Evolutionary conservation across 2,113 vertebrate species (phyloP).

Genomic region (Elgaria multicarinata): DNA sequence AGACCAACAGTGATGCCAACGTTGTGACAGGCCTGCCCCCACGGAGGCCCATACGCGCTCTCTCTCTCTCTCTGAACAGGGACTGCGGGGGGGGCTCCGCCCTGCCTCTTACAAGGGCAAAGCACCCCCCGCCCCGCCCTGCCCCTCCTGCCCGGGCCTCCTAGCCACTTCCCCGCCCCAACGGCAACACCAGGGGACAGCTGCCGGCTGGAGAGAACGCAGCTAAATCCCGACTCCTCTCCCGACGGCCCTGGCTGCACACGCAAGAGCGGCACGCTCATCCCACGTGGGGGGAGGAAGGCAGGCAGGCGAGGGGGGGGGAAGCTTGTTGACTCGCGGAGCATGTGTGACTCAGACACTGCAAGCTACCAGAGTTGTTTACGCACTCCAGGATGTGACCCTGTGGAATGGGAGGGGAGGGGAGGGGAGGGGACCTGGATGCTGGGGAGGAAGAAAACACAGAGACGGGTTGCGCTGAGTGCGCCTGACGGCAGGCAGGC

Average conservation of each 20-base stretch:
- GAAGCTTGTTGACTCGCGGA: not conserved
- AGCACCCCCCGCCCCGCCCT: not conserved
- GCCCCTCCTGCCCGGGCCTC: not conserved
- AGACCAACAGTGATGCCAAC: not conserved
- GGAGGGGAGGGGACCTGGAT: not conserved
- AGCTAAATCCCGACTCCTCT: not conserved
- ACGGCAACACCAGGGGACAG: not conserved
- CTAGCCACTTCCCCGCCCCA: not conserved
- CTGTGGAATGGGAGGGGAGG: not conserved
- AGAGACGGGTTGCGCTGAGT: no score
- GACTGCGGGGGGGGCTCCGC: not conserved
- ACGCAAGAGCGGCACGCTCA: no score
- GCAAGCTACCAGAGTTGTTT: not conserved
- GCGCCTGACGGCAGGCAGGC: no score
- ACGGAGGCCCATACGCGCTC: not conserved
- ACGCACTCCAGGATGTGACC: constrained; percentile 13
- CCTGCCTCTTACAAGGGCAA: not conserved
- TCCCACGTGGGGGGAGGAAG: not conserved
- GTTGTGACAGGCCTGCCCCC: not conserved
- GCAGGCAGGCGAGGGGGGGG: not conserved
- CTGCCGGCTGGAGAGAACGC: not conserved
- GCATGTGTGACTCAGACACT: not conserved
- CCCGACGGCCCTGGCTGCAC: no score
- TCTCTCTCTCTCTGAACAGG: no score
- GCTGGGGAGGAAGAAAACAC: no score